These are phyloP conservation scores for Lepidochrysops patricia DNA, from an alignment of 2,888 invertebrate genomes.

Conservation along the genomic window DNA sequence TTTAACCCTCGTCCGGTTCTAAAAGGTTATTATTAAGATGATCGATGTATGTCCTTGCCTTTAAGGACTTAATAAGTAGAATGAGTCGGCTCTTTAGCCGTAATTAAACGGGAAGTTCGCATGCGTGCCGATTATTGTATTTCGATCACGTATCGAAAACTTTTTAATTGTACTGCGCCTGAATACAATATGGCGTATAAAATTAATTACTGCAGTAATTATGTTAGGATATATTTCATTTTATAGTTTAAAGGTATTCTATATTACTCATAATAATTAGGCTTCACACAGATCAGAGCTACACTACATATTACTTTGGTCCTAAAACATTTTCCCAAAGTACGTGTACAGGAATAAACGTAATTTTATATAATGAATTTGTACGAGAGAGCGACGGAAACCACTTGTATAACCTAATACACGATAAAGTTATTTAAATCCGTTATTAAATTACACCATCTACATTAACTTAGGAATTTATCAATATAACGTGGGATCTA, in stretches of 20 bases:
- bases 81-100: background rate
- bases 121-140: background rate
- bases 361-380: too few species aligned
- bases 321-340: too few species aligned
- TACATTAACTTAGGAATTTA: background rate
- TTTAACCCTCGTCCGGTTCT: background rate
- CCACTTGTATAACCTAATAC: too few species aligned
- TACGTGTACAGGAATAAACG: too few species aligned
- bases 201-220: background rate
- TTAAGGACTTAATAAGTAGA: slow-evolving; percentile 1
- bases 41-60: background rate
- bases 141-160: background rate
- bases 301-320: too few species aligned
- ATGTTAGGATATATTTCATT: too few species aligned
- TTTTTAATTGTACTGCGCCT: background rate
- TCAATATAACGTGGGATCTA: background rate
- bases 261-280: too few species aligned
- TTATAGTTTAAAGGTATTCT: too few species aligned
- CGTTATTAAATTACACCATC: background rate
- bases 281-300: too few species aligned
- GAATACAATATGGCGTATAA: background rate
- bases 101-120: slow-evolving; percentile 3
- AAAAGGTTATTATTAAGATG: slow-evolving; percentile 2
- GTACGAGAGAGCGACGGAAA: too few species aligned
- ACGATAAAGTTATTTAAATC: background rate